A percentile compares a stretch with the other conserved stretches of the same genome.
Evolutionary conservation across 23 tunicate species (phyloP).

Genomic region (Clavelina lepadiformis): DNA sequence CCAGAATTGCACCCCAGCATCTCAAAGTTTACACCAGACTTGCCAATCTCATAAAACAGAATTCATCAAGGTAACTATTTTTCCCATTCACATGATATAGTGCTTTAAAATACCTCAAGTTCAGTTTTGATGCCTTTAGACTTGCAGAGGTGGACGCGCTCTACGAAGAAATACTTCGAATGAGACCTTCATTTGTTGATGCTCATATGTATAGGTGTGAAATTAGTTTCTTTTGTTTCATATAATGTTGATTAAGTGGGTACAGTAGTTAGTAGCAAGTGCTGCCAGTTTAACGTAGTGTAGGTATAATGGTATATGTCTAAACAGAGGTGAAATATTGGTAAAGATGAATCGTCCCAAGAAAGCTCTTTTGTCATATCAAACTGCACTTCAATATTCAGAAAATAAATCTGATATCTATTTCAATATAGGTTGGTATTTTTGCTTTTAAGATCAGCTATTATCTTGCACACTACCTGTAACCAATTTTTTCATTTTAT

Average conservation of each 20-base stretch:
- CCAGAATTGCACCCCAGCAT: constrained; percentile 50
- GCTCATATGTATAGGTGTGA: constrained; percentile 63
- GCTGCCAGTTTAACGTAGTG: neutral
- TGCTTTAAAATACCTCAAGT: neutral
- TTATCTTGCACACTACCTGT: too few relatives aligned
- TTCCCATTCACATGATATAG: neutral
- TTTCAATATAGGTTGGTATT: constrained; percentile 52
- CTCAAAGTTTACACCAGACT: constrained; percentile 51
- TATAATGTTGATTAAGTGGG: neutral
- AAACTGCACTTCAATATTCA: constrained; percentile 28
- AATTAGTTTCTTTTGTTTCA: neutral
- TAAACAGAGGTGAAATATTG: constrained; percentile 61
- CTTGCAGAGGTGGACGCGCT: constrained; percentile 53
- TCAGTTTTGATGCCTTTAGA: constrained; percentile 8
- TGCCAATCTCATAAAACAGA: constrained; percentile 42
- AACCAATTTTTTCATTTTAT: neutral
- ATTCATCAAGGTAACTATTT: constrained; percentile 10
- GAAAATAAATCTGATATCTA: constrained; percentile 50
- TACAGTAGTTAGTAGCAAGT: neutral
- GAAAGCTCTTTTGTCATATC: constrained; percentile 45
- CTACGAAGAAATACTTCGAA: constrained; percentile 48
- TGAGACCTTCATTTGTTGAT: constrained; percentile 56
- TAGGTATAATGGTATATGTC: neutral
- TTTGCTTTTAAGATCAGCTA: neutral
- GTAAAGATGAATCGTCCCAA: constrained; percentile 25